Conservation (phyloP, 1,140 invertebrate species). For the Charaxes varanes region DNA sequence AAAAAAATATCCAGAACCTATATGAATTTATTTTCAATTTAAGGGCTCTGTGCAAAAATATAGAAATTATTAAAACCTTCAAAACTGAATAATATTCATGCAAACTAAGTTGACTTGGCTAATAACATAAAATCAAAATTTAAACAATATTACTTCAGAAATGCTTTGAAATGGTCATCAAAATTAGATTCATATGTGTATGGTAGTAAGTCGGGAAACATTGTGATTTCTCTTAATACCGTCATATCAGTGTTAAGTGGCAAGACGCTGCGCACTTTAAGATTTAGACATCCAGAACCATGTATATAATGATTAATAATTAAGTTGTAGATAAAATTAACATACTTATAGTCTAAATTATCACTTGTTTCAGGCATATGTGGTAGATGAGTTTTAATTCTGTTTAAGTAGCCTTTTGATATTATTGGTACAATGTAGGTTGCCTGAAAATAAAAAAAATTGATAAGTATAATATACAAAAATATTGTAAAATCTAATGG, state of each 20-base stretch:
- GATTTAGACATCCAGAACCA: slow-evolving; percentile 64
- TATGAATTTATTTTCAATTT: no score
- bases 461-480: slow-evolving; percentile 2
- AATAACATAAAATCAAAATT: no score
- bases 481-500: no score
- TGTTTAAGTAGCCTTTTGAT: slow-evolving; percentile 59
- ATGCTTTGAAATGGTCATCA: slow-evolving; percentile 58
- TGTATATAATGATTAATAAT: slow-evolving; percentile 66
- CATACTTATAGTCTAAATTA: slow-evolving; percentile 69
- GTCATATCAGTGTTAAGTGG: slow-evolving; percentile 52
- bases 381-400: slow-evolving; percentile 47
- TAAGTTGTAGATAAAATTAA: slow-evolving; percentile 65
- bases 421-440: slow-evolving; percentile 65
- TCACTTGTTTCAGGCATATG: slow-evolving; percentile 50
- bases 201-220: slow-evolving; percentile 60
- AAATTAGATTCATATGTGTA: slow-evolving; percentile 65
- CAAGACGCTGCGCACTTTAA: slow-evolving; percentile 64
- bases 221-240: slow-evolving; percentile 44
- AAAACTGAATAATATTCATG: no score
- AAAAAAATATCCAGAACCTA: no score
- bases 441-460: slow-evolving; percentile 51
- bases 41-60: no score
- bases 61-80: no score
- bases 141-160: slow-evolving; percentile 53
- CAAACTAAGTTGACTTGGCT: no score